Evolutionary conservation across 2,888 invertebrate species (phyloP).

Genomic region (Campopleginae sp.): DNA sequence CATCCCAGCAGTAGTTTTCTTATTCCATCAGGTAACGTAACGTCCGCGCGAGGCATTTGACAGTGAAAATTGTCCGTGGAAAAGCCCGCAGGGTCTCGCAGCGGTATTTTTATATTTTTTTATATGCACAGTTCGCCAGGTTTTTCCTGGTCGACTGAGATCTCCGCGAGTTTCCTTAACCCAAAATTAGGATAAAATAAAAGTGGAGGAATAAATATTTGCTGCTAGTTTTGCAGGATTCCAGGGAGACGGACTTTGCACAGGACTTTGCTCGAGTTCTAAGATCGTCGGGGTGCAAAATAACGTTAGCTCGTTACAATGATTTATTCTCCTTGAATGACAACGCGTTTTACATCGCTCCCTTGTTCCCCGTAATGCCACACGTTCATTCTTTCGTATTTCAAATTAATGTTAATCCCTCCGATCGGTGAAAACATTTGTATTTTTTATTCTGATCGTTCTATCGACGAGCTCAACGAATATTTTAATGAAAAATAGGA

Average conservation of each 20-base stretch:
- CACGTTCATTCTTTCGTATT: background rate
- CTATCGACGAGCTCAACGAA: background rate
- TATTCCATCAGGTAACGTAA: slow-evolving; percentile 72
- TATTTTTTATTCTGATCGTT: background rate
- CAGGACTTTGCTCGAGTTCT: background rate
- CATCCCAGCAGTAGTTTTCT: slow-evolving; percentile 56
- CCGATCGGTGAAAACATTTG: background rate
- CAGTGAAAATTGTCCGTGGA: slow-evolving; percentile 78
- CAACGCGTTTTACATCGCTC: background rate
- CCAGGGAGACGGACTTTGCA: background rate
- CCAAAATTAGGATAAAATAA: slow-evolving; percentile 42
- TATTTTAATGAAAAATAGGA: background rate
- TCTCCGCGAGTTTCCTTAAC: slow-evolving; percentile 44
- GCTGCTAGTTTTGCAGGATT: background rate
- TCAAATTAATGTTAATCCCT: slow-evolving; percentile 3
- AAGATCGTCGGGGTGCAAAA: background rate
- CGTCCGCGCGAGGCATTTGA: slow-evolving; percentile 72
- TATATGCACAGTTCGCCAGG: slow-evolving; percentile 43
- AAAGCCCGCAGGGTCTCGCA: slow-evolving; percentile 63
- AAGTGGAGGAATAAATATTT: background rate
- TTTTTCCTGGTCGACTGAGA: slow-evolving; percentile 25
- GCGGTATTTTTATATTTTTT: background rate
- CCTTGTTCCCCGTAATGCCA: background rate
- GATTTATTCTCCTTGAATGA: background rate
- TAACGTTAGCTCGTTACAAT: background rate